Evolutionary conservation across 2,113 vertebrate genomes (phyloP).

Genomic region (Ciconia stormi): DNA sequence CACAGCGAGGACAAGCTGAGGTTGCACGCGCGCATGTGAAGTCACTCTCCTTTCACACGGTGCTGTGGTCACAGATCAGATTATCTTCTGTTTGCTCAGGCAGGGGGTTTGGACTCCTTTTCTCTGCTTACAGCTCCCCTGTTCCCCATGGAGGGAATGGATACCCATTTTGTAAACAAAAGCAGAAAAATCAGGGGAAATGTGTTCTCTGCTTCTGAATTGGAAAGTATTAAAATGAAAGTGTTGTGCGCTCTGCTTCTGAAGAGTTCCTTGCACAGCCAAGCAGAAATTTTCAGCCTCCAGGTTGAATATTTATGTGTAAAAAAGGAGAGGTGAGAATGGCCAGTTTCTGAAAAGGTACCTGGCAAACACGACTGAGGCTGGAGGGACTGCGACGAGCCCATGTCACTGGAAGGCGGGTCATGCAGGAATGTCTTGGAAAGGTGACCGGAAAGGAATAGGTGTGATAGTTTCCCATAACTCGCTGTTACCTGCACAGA

Average conservation of each 20-base stretch:
- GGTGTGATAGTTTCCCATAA: neutral
- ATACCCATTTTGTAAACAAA: neutral
- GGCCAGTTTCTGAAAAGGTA: neutral
- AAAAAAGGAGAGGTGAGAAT: neutral
- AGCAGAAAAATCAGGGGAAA: neutral
- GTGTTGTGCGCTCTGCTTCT: neutral
- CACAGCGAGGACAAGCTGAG: neutral
- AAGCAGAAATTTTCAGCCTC: neutral
- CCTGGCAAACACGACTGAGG: neutral
- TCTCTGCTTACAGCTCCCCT: neutral
- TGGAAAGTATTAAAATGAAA: neutral
- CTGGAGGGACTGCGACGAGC: neutral
- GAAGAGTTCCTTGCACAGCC: neutral
- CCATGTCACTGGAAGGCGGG: neutral
- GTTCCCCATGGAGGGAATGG: neutral
- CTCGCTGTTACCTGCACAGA: neutral
- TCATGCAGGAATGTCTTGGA: neutral
- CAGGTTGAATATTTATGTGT: neutral
- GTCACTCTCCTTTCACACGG: neutral
- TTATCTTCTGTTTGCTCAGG: neutral
- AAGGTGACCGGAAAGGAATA: neutral
- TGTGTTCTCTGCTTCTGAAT: neutral
- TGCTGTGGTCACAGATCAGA: neutral
- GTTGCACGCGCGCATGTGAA: neutral
- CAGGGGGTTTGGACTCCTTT: neutral